These are phyloP conservation scores for Coregonus ussuriensis DNA, from an alignment of 2,797 vertebrate species.

Conservation along the genomic window DNA sequence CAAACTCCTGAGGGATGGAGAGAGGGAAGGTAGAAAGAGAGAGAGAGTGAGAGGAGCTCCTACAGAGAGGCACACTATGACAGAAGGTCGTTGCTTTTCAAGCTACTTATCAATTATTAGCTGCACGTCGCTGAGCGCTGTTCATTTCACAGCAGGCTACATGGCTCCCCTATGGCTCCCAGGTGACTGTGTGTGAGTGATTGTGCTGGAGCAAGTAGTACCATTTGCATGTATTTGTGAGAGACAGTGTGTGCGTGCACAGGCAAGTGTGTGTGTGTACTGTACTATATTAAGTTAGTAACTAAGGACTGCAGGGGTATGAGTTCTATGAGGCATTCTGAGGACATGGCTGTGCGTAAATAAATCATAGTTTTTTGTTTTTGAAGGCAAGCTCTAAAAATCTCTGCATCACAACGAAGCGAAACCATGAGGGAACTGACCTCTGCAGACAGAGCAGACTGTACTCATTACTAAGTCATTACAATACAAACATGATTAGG, in stretches of 20 bases:
- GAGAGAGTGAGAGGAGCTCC: conserved; percentile 8
- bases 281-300: not conserved
- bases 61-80: conserved; percentile 26
- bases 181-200: conserved; percentile 28
- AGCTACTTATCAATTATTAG: conserved; percentile 35
- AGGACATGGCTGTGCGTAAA: conserved; percentile 50
- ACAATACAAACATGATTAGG: conserved; percentile 2
- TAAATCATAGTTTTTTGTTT: conserved; percentile 55
- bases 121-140: not conserved
- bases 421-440: conserved; percentile 28
- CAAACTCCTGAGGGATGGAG: conserved; percentile 84
- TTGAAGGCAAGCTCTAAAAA: conserved; percentile 37
- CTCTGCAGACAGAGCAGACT: not conserved
- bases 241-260: conserved; percentile 15
- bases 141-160: conserved; percentile 37
- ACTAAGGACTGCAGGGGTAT: not conserved
- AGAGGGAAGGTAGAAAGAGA: not conserved
- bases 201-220: conserved; percentile 27
- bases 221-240: conserved; percentile 15
- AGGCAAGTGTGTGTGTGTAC: conserved; percentile 4
- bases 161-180: conserved; percentile 22
- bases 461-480: not conserved
- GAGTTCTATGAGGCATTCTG: conserved; percentile 33
- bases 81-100: conserved; percentile 34
- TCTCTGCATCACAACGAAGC: conserved; percentile 17